Conservation (phyloP, 2,113 vertebrate genomes). For the Cynopterus brachyotis region DNA sequence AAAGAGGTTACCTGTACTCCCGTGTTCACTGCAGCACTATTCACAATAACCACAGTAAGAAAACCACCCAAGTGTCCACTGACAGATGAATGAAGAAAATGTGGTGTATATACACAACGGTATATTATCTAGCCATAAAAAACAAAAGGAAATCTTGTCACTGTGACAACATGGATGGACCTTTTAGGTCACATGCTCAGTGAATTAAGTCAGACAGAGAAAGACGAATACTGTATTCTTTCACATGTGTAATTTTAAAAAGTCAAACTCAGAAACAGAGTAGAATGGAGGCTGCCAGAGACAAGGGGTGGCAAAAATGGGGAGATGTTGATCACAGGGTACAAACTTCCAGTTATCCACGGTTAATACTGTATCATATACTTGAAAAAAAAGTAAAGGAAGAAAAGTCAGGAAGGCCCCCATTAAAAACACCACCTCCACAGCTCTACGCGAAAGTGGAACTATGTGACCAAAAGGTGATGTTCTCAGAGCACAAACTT, state of each 20-base stretch:
- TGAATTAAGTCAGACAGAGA: conserved; percentile 17
- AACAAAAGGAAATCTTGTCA: background rate
- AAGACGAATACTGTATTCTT: background rate
- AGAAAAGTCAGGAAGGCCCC: background rate
- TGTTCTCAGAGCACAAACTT: background rate
- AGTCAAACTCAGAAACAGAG: background rate
- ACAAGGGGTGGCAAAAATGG: background rate
- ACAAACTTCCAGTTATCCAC: background rate
- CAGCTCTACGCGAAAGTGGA: background rate
- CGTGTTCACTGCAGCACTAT: background rate
- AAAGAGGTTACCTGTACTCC: background rate
- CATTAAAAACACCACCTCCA: background rate
- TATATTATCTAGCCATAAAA: background rate
- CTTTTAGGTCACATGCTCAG: background rate
- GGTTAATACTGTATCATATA: background rate
- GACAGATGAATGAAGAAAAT: background rate
- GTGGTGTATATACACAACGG: background rate
- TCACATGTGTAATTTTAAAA: background rate
- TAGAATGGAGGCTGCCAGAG: background rate
- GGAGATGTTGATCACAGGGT: background rate
- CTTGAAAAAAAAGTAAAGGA: background rate
- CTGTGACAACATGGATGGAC: background rate
- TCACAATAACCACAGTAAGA: background rate
- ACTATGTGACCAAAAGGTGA: background rate
- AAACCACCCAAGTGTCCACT: background rate